phyloP scores from a whole-genome alignment of 1,140 invertebrate species.

The Diorhabda elongata region DNA sequence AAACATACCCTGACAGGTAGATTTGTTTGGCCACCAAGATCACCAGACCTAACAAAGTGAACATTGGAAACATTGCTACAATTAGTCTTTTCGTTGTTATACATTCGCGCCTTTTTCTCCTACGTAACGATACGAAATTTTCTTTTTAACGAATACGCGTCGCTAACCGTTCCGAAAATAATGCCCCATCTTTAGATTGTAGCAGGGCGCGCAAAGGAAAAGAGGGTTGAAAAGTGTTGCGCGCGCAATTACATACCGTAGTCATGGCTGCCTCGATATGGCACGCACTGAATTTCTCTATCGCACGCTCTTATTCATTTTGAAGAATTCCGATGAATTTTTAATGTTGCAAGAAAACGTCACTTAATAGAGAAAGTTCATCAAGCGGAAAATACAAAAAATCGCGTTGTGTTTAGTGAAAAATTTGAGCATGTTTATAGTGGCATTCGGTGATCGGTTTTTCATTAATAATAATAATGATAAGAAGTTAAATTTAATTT shows the following conservation, averaged over 20 bases:
- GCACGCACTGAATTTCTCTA: conserved; percentile 24
- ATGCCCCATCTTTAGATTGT: conserved; percentile 1
- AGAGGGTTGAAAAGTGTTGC: conserved; percentile 17
- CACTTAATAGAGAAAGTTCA: conserved; percentile 2
- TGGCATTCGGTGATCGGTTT: not conserved
- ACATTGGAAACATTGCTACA: too few relatives aligned
- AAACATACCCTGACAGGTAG: not conserved
- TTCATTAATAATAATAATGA: not conserved
- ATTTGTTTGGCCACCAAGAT: too few relatives aligned
- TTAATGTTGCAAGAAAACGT: conserved; percentile 7
- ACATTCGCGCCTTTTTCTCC: not conserved
- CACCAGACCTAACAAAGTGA: too few relatives aligned
- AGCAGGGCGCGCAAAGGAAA: conserved; percentile 7
- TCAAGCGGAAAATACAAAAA: too few relatives aligned
- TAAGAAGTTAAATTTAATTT: not conserved
- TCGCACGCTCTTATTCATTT: conserved; percentile 23
- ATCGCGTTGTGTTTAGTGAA: too few relatives aligned
- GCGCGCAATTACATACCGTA: conserved; percentile 18
- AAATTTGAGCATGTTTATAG: not conserved
- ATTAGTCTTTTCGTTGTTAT: not conserved
- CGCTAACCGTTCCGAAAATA: conserved; percentile 4
- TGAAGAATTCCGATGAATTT: conserved; percentile 19
- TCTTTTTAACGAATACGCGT: too few relatives aligned
- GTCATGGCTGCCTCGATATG: conserved; percentile 34
- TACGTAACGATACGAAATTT: too few relatives aligned